Evolutionary conservation across 2,888 invertebrate genomes (phyloP).

Genomic region (Phortica magna): DNA sequence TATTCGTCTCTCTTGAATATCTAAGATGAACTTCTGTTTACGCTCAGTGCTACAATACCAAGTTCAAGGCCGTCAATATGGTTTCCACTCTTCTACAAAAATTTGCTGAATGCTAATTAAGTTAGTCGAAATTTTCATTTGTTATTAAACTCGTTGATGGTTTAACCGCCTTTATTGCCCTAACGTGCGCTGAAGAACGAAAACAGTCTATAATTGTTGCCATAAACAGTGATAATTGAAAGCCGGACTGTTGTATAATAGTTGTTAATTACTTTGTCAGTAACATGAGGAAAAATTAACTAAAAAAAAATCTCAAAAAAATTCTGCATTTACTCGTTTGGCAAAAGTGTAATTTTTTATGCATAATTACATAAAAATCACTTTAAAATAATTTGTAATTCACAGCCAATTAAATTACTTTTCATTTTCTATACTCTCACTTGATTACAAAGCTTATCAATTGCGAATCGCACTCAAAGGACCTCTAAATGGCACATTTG

Average conservation of each 20-base stretch:
- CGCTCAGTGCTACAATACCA: background rate
- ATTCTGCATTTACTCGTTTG: background rate
- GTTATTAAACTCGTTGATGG: background rate
- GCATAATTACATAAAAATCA: background rate
- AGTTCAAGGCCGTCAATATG: background rate
- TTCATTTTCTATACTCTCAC: background rate
- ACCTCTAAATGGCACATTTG: background rate
- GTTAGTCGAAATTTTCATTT: too few relatives aligned
- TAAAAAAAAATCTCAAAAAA: background rate
- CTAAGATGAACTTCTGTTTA: background rate
- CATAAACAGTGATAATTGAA: too few relatives aligned
- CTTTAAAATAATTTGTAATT: background rate
- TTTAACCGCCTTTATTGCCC: background rate
- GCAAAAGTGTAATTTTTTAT: background rate
- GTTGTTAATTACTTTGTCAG: constrained; percentile 13
- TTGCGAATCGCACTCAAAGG: background rate
- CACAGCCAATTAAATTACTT: background rate
- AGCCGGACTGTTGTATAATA: background rate
- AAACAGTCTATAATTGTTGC: background rate
- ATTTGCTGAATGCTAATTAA: background rate
- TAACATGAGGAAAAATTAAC: background rate
- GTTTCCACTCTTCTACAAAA: background rate
- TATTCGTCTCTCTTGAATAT: background rate
- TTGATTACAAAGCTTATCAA: background rate
- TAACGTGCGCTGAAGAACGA: background rate